Evolutionary conservation across 2,888 invertebrate genomes (phyloP).

Genomic region (Lydus trimaculatus): DNA sequence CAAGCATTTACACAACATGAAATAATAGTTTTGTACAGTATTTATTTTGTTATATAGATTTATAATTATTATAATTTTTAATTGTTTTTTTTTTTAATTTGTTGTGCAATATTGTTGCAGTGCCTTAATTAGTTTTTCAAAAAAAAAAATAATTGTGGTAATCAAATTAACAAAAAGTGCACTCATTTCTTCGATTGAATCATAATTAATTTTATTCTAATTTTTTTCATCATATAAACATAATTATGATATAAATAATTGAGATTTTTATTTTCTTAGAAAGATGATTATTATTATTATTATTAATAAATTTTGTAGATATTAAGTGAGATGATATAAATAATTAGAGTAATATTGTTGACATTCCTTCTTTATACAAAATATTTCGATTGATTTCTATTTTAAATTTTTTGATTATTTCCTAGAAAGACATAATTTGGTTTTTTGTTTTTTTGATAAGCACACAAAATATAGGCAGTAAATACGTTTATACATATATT

Average conservation of each 20-base stretch:
- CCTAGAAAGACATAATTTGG: constrained; percentile 18
- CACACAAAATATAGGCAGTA: not conserved
- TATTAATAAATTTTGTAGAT: constrained; percentile 24
- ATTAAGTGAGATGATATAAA: constrained; percentile 38
- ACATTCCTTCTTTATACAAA: constrained; percentile 40
- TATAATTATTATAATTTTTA: not conserved
- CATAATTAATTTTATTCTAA: constrained; percentile 2
- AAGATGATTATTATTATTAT: constrained; percentile 24
- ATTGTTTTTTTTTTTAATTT: constrained; percentile 31
- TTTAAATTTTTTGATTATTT: not conserved
- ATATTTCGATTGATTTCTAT: too few species aligned
- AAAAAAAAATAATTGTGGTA: not conserved
- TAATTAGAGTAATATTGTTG: constrained; percentile 17
- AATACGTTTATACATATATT: constrained; percentile 40
- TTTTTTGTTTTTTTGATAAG: not conserved
- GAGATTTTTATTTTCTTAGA: constrained; percentile 33
- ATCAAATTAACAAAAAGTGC: constrained; percentile 28
- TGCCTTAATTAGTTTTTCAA: constrained; percentile 30
- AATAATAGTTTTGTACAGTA: constrained; percentile 32
- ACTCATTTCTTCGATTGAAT: constrained; percentile 22
- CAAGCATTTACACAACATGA: not conserved
- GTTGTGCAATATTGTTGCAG: constrained; percentile 39
- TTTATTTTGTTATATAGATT: constrained; percentile 28
- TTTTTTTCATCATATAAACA: constrained; percentile 4
- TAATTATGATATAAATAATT: constrained; percentile 17